Conservation (phyloP, 2,888 invertebrate genomes). For the Tipula lateralis region DNA sequence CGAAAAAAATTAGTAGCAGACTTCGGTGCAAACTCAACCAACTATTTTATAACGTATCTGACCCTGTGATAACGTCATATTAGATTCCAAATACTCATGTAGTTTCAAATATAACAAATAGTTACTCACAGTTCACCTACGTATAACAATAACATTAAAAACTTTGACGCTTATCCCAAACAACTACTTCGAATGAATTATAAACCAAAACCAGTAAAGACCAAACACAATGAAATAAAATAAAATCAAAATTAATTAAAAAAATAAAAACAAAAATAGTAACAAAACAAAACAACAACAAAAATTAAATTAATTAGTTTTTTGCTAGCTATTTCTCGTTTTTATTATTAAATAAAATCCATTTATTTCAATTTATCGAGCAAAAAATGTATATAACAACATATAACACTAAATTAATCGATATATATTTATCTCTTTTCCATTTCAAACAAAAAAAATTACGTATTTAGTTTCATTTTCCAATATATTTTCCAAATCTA, state of each 20-base stretch:
- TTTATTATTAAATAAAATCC: not conserved
- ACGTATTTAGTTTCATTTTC: not conserved
- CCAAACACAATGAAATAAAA: too few species aligned
- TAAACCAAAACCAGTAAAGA: too few species aligned
- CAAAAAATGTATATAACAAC: not conserved
- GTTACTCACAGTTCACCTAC: too few species aligned
- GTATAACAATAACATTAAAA: too few species aligned
- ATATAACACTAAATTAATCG: not conserved
- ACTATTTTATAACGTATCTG: too few species aligned
- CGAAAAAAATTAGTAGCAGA: too few species aligned
- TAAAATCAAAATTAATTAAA: conserved; percentile 19
- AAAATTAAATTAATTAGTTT: not conserved
- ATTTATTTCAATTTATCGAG: not conserved
- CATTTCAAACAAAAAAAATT: not conserved
- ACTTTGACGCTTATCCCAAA: too few species aligned
- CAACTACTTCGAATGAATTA: too few species aligned
- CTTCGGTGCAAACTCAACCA: too few species aligned
- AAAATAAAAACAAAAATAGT: not conserved
- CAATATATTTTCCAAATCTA: not conserved
- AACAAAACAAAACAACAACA: not conserved
- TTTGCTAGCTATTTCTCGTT: not conserved
- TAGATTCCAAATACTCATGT: too few species aligned
- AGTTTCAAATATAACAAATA: too few species aligned
- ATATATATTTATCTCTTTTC: conserved; percentile 15
- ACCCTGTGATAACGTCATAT: too few species aligned